A percentile compares a stretch with the other conserved stretches of the same genome.
Evolutionary conservation across 2,888 invertebrate genomes (phyloP).

Genomic region (Poecilus cupreus): DNA sequence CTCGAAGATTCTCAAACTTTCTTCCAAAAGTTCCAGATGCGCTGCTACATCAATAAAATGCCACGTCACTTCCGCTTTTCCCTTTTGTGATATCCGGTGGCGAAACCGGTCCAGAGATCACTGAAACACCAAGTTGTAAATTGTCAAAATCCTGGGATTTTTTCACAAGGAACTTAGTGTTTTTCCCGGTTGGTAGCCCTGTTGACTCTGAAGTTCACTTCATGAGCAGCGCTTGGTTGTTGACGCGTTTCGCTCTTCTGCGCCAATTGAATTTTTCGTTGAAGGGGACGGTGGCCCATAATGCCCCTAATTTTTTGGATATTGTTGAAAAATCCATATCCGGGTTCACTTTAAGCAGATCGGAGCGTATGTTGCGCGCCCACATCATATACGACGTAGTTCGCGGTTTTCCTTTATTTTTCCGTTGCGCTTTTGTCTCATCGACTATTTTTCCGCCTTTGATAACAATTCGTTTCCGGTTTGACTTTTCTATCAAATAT

Average conservation of each 20-base stretch:
- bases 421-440: constrained; percentile 84
- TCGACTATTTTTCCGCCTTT: constrained; percentile 82
- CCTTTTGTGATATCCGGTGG: constrained; percentile 66
- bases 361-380: constrained; percentile 88
- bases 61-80: constrained; percentile 63
- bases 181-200: constrained; percentile 33
- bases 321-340: constrained; percentile 89
- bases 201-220: constrained; percentile 31
- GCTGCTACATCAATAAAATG: constrained; percentile 90
- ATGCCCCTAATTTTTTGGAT: constrained; percentile 88
- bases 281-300: constrained; percentile 88
- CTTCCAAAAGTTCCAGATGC: no score
- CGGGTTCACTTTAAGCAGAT: constrained; percentile 82
- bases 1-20: constrained; percentile 96
- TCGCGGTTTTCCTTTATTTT: constrained; percentile 86
- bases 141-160: not conserved
- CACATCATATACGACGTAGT: constrained; percentile 94
- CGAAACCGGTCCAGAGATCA: no score
- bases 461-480: constrained; percentile 83
- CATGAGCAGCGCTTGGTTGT: constrained; percentile 72
- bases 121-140: no score
- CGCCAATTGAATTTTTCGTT: constrained; percentile 84
- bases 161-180: constrained; percentile 68
- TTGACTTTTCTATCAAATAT: no score
- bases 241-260: constrained; percentile 83